phyloP scores from a whole-genome alignment of 2,888 invertebrate species.

The Thereva unica region DNA sequence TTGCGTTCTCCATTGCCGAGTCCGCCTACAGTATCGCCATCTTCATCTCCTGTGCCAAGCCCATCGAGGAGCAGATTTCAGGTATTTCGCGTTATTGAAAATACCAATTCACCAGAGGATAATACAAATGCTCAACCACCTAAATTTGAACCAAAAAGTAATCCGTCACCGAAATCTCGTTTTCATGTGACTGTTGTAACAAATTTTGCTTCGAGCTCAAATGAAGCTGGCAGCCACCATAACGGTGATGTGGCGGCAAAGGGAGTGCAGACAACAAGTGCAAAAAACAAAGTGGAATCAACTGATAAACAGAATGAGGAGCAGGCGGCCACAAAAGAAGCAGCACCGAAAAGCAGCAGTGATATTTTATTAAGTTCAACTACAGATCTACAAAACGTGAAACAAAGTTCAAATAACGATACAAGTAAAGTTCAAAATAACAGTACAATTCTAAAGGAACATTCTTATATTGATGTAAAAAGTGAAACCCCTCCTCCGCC shows the following conservation, averaged over 20 bases:
- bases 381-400: not conserved
- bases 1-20: constrained; percentile 70
- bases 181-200: constrained; percentile 44
- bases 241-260: constrained; percentile 1
- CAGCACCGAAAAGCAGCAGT: too few species aligned
- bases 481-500: constrained; percentile 43
- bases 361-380: too few species aligned
- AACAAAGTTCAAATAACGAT: constrained; percentile 10
- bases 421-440: constrained; percentile 3
- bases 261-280: not conserved
- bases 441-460: constrained; percentile 1
- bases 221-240: not conserved
- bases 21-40: constrained; percentile 67
- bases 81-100: constrained; percentile 55
- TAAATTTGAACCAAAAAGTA: constrained; percentile 11
- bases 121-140: constrained; percentile 21
- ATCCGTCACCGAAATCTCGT: constrained; percentile 23
- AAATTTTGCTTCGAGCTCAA: constrained; percentile 6
- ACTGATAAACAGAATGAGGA: too few species aligned
- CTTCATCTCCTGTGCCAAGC: constrained; percentile 69
- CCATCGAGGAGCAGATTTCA: constrained; percentile 59
- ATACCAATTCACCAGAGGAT: constrained; percentile 26
- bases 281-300: too few species aligned
- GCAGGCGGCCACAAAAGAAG: too few species aligned
- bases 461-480: not conserved